Conservation (phyloP, 2,113 vertebrate genomes). For the Tor tambroides region DNA sequence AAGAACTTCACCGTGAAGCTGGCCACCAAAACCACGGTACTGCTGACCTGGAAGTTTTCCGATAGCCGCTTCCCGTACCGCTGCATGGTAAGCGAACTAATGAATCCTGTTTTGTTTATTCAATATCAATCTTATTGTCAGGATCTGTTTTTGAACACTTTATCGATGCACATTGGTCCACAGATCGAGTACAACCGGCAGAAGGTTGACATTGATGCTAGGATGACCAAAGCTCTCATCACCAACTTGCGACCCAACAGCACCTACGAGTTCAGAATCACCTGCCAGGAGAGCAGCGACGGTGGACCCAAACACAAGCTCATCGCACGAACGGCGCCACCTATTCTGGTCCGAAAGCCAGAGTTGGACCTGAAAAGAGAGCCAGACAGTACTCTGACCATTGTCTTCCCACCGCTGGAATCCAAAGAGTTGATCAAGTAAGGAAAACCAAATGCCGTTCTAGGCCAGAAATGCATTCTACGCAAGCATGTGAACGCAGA, state of each 20-base stretch:
- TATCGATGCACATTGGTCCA: neutral
- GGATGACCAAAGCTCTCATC: conserved; percentile 86
- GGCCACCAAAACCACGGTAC: conserved; percentile 92
- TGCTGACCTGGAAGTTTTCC: conserved; percentile 93
- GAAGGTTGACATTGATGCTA: conserved; percentile 88
- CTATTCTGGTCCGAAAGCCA: conserved; percentile 84
- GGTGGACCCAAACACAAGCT: conserved; percentile 88
- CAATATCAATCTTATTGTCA: neutral
- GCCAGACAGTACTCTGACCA: conserved; percentile 81
- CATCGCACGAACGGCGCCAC: conserved; percentile 85
- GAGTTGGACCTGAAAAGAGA: conserved; percentile 85
- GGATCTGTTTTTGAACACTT: neutral
- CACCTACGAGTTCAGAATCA: conserved; percentile 90
- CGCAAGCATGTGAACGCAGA: neutral
- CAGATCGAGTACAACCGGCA: conserved; percentile 94
- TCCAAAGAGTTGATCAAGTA: conserved; percentile 86
- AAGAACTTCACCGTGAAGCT: conserved; percentile 98
- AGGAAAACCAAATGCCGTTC: conserved; percentile 52
- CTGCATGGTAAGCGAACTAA: conserved; percentile 82
- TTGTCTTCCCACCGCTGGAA: conserved; percentile 84
- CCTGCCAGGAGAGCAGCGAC: conserved; percentile 84
- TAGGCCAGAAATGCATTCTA: neutral
- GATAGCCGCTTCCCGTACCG: conserved; percentile 83
- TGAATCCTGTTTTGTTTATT: neutral
- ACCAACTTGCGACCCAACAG: conserved; percentile 87